Base-by-base conservation (phyloP, 2,888 invertebrate species). In the Ennomos fuscantarius region DNA sequence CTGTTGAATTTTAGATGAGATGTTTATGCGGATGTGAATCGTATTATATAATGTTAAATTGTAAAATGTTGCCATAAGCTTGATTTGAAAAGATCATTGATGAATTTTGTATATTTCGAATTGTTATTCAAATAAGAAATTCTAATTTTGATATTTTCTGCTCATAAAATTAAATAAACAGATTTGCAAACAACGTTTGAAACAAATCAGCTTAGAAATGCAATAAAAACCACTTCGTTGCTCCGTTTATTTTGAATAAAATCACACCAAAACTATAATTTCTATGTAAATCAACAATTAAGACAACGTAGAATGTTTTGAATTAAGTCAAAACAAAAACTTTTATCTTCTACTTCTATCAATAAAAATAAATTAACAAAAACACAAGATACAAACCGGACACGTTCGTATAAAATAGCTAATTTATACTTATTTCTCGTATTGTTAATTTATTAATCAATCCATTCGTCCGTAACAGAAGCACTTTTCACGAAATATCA, bases 391-490 rank as follows among this genome's bases (percentile, higher is more conserved):
- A 46, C 36, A 46, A 24, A 37, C 9, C 37, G 15, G 34, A 8
- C 15, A 15, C 15, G 6, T 8, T 36, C 40, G 12, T 31, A 34
- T 50, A 50, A 57, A 52, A 37, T 35, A 11, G 51, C 52, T 57
- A 75, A 76, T 76, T 24, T 24, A 24, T 24, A 24, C 24, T 24
- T 24, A 24, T 24, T 24, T 24, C 24, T 24, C 24, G 3, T 24
- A 24, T 24, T 24, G 6, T 24, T 24, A 24, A 24, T 24, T 77
- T 79, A 79, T 80, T 83, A 76, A 74, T 57, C 57, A 76, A 52
- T 52, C 43, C 49, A 51, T 55, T 55, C 52, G 33, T 35, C 36
- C 51, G 52, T 55, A 55, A 60, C 60, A 60, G 60, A 60, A 60
- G 60, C 60, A 47, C 52, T 55, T 60, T 53, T 53, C 58, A 51